Conservation (phyloP, 2,888 invertebrate genomes). For the Nomada ruficornis region DNA sequence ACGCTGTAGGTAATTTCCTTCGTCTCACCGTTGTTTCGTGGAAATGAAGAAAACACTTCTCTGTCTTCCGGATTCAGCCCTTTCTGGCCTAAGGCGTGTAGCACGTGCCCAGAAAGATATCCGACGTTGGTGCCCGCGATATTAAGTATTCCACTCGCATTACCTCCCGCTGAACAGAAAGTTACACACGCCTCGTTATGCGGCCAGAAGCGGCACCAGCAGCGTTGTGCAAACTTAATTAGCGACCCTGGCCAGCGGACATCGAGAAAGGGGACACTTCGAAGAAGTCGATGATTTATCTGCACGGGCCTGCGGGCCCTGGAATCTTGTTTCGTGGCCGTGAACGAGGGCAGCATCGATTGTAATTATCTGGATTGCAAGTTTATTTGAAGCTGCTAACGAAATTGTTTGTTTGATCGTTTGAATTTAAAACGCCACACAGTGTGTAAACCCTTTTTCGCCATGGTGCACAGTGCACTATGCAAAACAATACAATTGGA, state of each 20-base stretch:
- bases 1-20: slow-evolving; percentile 29
- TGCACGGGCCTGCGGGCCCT: slow-evolving; percentile 23
- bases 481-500: no score
- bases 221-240: slow-evolving; percentile 76
- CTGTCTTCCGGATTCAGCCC: slow-evolving; percentile 48
- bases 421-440: not conserved
- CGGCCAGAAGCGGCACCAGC: slow-evolving; percentile 55
- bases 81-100: slow-evolving; percentile 30
- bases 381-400: not conserved
- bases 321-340: slow-evolving; percentile 38
- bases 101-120: slow-evolving; percentile 60
- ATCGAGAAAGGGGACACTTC: slow-evolving; percentile 57
- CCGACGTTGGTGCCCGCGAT: slow-evolving; percentile 50
- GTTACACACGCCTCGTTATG: slow-evolving; percentile 73
- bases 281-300: slow-evolving; percentile 63
- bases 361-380: slow-evolving; percentile 27
- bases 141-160: slow-evolving; percentile 70
- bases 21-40: slow-evolving; percentile 26
- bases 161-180: slow-evolving; percentile 66
- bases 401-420: not conserved
- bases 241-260: slow-evolving; percentile 63
- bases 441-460: no score
- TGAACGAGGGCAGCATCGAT: slow-evolving; percentile 17
- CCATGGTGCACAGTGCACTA: no score
- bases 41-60: slow-evolving; percentile 17